Percentiles rank a stretch among this genome's conserved stretches.
Conservation (phyloP, 2,797 vertebrate genomes). For the Xiphorhynchus erythropygius region DNA sequence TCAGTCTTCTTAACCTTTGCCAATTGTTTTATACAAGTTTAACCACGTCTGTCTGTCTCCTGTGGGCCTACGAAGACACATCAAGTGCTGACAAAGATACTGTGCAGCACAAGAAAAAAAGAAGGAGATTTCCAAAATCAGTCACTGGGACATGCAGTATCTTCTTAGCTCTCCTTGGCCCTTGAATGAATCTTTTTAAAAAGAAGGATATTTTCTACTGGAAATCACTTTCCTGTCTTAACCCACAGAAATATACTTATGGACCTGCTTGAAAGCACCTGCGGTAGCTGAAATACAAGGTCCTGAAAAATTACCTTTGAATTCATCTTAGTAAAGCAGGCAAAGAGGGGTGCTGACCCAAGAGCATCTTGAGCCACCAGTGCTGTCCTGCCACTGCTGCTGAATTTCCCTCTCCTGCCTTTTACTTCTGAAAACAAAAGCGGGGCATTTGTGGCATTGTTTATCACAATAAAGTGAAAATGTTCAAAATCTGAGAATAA, state of each 20-base stretch:
- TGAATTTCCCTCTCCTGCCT: not conserved
- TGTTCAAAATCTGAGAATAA: not conserved
- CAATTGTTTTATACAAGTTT: not conserved
- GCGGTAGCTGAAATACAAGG: not conserved
- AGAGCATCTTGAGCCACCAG: not conserved
- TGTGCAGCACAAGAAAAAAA: not conserved
- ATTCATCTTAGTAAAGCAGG: not conserved
- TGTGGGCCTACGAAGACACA: not conserved
- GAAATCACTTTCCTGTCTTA: not conserved
- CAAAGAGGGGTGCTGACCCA: not conserved
- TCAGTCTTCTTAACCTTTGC: not conserved
- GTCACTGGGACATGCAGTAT: not conserved
- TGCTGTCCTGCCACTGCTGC: not conserved
- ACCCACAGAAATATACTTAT: not conserved
- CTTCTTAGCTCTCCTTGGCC: not conserved
- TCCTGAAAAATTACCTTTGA: not conserved
- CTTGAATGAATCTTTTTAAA: not conserved
- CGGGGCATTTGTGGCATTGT: not conserved
- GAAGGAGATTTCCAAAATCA: not conserved
- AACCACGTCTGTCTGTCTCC: not conserved
- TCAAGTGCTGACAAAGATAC: not conserved
- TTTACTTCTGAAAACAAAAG: not conserved
- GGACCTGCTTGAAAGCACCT: not conserved
- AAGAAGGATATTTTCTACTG: not conserved
- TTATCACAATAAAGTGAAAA: not conserved